Conservation (phyloP, 1,140 invertebrate genomes). For the Atta cephalotes region DNA sequence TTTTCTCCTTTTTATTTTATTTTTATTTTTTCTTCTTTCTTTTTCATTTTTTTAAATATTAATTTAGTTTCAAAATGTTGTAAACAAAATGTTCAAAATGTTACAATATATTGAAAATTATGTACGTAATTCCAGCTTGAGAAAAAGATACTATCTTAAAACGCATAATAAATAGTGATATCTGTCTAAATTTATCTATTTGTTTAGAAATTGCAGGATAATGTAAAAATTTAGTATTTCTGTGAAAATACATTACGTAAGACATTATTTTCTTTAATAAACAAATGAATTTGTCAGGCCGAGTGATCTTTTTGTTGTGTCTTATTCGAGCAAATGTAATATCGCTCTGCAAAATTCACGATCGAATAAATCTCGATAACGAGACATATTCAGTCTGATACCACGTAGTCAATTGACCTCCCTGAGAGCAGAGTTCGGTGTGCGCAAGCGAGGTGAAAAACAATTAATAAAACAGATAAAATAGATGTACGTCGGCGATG, state of each 20-base stretch:
- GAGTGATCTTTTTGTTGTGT: neutral
- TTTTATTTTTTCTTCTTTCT: neutral
- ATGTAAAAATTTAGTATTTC: neutral
- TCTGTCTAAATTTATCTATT: neutral
- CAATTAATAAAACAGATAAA: constrained; percentile 49
- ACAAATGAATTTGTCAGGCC: neutral
- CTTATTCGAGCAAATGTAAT: neutral
- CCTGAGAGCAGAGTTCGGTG: constrained; percentile 1
- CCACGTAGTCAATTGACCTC: constrained; percentile 29
- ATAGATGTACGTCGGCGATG: neutral
- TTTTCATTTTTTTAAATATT: neutral
- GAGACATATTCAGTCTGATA: neutral
- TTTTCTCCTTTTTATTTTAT: neutral
- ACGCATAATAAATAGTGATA: neutral
- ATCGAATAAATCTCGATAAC: constrained; percentile 10
- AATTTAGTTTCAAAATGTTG: neutral
- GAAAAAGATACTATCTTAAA: neutral
- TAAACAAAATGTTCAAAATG: too few relatives aligned
- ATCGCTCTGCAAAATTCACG: neutral
- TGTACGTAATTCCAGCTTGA: neutral
- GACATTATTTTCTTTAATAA: constrained; percentile 6
- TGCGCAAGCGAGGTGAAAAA: neutral
- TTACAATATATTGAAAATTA: neutral
- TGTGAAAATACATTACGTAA: neutral
- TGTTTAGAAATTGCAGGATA: neutral